Percentiles rank a stretch among this genome's conserved stretches.
These are phyloP conservation scores for Cremastobaeus sp. DNA, from an alignment of 2,888 invertebrate genomes.

Conservation along the genomic window DNA sequence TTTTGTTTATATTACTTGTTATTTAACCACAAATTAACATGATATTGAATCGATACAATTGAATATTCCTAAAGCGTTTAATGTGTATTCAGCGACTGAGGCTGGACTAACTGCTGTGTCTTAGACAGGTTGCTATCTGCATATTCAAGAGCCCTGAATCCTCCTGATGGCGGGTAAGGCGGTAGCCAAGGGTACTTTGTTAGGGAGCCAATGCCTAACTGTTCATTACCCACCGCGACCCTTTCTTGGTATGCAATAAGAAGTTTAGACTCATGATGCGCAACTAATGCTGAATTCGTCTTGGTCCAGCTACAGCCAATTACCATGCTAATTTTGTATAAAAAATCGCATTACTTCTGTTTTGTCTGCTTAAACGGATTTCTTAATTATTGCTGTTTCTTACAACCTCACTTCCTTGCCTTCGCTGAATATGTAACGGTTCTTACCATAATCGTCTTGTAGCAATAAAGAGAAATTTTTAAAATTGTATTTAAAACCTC, in stretches of 20 bases:
- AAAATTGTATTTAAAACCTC: too few relatives aligned
- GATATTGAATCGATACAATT: constrained; percentile 58
- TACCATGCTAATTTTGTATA: constrained; percentile 39
- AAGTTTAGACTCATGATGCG: constrained; percentile 61
- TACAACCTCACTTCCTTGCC: background rate
- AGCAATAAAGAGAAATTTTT: too few relatives aligned
- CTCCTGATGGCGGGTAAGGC: constrained; percentile 62
- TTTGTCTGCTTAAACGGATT: constrained; percentile 30
- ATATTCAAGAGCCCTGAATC: constrained; percentile 72
- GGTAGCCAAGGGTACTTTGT: constrained; percentile 63
- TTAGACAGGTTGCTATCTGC: constrained; percentile 70
- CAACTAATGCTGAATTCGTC: constrained; percentile 58
- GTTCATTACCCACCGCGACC: constrained; percentile 67
- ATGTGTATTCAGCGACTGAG: constrained; percentile 57
- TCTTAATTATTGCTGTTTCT: constrained; percentile 14
- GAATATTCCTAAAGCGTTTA: constrained; percentile 59
- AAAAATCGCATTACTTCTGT: constrained; percentile 41
- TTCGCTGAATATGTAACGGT: constrained; percentile 4
- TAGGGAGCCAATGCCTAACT: constrained; percentile 68
- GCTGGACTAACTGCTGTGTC: constrained; percentile 67
- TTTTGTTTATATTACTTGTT: constrained; percentile 39
- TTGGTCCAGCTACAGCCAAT: constrained; percentile 43
- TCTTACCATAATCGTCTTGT: too few relatives aligned
- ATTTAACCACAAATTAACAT: constrained; percentile 45
- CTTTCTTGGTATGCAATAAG: constrained; percentile 65